phyloP scores from a whole-genome alignment of 2,888 invertebrate genomes.

The Pandemis corylana region DNA sequence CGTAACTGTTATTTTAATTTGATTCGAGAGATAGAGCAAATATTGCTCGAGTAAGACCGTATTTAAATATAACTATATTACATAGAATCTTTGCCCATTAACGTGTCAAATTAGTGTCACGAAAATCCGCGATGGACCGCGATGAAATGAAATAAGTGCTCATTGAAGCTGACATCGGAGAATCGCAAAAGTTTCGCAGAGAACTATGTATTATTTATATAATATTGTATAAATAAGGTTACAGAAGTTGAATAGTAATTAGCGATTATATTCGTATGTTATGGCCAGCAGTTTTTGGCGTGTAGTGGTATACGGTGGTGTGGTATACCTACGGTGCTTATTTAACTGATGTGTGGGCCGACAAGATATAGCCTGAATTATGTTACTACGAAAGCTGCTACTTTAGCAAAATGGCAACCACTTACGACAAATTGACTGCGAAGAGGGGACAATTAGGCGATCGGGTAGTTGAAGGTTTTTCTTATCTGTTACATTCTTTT shows the following conservation, averaged over 20 bases:
- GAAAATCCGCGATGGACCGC: slow-evolving; percentile 33
- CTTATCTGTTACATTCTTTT: slow-evolving; percentile 51
- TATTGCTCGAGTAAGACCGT: not conserved
- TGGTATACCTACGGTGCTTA: not conserved
- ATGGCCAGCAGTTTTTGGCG: not conserved
- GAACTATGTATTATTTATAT: slow-evolving; percentile 26
- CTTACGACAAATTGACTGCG: slow-evolving; percentile 48
- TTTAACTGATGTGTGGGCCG: not conserved
- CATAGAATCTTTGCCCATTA: slow-evolving; percentile 39
- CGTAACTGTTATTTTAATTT: not conserved
- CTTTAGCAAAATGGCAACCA: slow-evolving; percentile 29
- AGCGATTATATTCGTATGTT: not conserved
- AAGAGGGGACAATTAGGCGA: slow-evolving; percentile 49
- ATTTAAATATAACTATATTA: slow-evolving; percentile 31
- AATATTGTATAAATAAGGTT: not conserved
- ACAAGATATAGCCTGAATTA: not conserved
- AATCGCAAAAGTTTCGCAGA: slow-evolving; percentile 22
- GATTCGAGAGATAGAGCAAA: not conserved
- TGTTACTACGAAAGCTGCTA: slow-evolving; percentile 10
- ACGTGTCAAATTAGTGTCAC: slow-evolving; percentile 42
- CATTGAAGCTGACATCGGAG: slow-evolving; percentile 32
- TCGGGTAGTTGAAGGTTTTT: slow-evolving; percentile 48
- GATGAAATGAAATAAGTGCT: slow-evolving; percentile 41
- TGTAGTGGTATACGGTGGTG: not conserved
- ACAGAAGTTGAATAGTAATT: not conserved